Conservation (phyloP, 2,888 invertebrate species). For the Meandrusa payeni region DNA sequence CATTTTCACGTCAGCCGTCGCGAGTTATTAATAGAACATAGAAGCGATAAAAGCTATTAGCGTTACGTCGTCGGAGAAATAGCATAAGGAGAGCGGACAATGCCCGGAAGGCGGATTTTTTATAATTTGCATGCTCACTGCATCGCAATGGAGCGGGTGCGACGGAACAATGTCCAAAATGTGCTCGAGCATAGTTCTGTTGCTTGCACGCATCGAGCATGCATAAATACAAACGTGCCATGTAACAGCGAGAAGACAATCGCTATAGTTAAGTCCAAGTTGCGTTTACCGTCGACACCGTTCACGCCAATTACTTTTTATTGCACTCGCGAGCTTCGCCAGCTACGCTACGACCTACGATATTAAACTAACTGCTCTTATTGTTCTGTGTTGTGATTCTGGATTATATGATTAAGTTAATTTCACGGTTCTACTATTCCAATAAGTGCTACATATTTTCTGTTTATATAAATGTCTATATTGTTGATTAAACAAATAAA, state of each 20-base stretch:
- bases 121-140: conserved; percentile 25
- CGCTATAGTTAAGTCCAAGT: conserved; percentile 22
- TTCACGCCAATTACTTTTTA: conserved; percentile 24
- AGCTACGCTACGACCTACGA: conserved; percentile 15
- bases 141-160: conserved; percentile 28
- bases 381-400: conserved; percentile 4
- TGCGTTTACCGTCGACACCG: conserved; percentile 22
- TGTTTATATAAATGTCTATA: too few relatives aligned
- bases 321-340: conserved; percentile 16
- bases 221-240: conserved; percentile 22
- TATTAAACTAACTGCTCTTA: conserved; percentile 20
- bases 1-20: too few relatives aligned
- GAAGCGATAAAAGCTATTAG: conserved; percentile 11
- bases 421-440: conserved; percentile 5
- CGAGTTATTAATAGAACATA: conserved; percentile 6
- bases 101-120: conserved; percentile 21
- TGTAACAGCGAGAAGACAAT: conserved; percentile 15
- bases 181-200: conserved; percentile 30
- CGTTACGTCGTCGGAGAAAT: conserved; percentile 12
- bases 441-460: background rate
- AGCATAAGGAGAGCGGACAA: conserved; percentile 17
- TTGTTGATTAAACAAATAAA: too few relatives aligned
- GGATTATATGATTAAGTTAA: conserved; percentile 8
- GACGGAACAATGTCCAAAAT: conserved; percentile 30
- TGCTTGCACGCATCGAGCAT: conserved; percentile 28